phyloP scores from a whole-genome alignment of 2,113 vertebrate genomes.

The Myotis yumanensis region DNA sequence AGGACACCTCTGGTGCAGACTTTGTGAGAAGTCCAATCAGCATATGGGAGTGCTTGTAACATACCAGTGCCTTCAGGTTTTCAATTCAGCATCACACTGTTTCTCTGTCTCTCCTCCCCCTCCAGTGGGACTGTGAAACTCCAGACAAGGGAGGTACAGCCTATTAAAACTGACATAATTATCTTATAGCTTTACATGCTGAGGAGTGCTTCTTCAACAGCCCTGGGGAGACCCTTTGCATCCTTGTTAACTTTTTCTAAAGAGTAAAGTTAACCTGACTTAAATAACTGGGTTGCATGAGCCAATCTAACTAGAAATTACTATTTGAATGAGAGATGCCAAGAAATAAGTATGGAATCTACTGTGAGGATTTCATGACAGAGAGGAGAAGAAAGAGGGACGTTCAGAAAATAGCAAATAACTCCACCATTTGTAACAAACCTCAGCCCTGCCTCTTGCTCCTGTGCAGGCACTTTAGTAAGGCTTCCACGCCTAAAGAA shows the following conservation, averaged over 20 bases:
- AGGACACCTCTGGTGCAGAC: not conserved
- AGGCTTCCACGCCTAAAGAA: slow-evolving; percentile 33
- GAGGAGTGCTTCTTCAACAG: not conserved
- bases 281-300: not conserved
- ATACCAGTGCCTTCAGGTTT: not conserved
- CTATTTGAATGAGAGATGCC: not conserved
- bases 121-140: not conserved
- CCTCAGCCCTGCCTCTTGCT: not conserved
- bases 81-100: not conserved
- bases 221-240: not conserved
- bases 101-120: not conserved
- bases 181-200: not conserved
- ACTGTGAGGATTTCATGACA: not conserved
- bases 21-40: not conserved
- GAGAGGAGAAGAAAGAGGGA: not conserved
- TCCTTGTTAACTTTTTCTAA: not conserved
- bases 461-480: not conserved
- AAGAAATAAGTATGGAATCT: slow-evolving; percentile 16
- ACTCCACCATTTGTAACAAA: not conserved
- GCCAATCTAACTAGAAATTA: not conserved
- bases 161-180: not conserved
- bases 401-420: not conserved
- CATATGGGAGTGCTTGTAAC: not conserved
- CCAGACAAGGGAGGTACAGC: not conserved
- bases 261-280: not conserved